Conservation (phyloP, 1,140 invertebrate species). For the Homalodisca vitripennis region DNA sequence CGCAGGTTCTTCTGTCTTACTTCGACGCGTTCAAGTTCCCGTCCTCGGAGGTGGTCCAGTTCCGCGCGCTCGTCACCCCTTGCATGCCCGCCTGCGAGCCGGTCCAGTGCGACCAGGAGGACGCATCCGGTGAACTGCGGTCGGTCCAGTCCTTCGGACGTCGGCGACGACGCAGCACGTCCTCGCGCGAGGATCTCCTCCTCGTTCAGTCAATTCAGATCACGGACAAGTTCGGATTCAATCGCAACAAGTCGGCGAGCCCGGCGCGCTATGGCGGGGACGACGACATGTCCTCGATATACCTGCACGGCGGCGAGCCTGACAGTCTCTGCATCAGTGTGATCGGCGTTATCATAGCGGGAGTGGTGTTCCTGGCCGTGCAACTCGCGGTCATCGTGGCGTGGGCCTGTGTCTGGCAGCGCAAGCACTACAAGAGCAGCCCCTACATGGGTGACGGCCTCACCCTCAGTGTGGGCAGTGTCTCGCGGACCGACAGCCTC, state of each 20-base stretch:
- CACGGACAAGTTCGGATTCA: conserved; percentile 87
- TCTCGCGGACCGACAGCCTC: conserved; percentile 69
- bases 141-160: conserved; percentile 79
- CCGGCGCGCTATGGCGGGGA: conserved; percentile 49
- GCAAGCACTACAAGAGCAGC: conserved; percentile 49
- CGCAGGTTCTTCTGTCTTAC: conserved; percentile 80
- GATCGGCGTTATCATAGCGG: conserved; percentile 71
- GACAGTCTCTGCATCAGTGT: conserved; percentile 67
- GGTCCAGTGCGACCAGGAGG: conserved; percentile 78
- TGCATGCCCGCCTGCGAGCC: conserved; percentile 91
- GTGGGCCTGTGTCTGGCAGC: conserved; percentile 82
- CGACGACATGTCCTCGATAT: conserved; percentile 50
- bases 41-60: conserved; percentile 91
- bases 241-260: conserved; percentile 51
- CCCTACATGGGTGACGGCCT: conserved; percentile 45
- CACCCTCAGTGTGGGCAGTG: conserved; percentile 46
- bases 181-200: conserved; percentile 73
- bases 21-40: conserved; percentile 97
- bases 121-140: conserved; percentile 74
- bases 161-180: conserved; percentile 58
- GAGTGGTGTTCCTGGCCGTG: conserved; percentile 77
- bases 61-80: conserved; percentile 88
- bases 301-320: conserved; percentile 54
- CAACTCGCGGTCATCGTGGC: conserved; percentile 79
- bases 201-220: conserved; percentile 90